Evolutionary conservation across 2,888 invertebrate genomes (phyloP).

Genomic region (Monochamus alternatus): DNA sequence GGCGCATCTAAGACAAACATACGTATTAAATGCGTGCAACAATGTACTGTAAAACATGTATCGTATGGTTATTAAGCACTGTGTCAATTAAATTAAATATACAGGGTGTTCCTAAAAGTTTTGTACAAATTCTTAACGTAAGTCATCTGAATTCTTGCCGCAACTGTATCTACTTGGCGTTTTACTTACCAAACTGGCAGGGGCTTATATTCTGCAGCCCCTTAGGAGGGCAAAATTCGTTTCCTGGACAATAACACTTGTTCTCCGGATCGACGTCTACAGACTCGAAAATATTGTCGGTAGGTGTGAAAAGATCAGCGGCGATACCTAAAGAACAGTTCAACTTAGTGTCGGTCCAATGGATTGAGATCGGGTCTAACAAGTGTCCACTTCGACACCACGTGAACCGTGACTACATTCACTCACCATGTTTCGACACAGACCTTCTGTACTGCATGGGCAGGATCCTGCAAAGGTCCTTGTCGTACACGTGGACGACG

Average conservation of each 20-base stretch:
- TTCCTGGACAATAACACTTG: constrained; percentile 84
- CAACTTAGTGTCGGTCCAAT: neutral
- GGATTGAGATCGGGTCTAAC: neutral
- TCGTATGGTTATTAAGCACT: too few species aligned
- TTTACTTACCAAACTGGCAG: constrained; percentile 84
- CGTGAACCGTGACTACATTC: neutral
- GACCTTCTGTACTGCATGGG: constrained; percentile 82
- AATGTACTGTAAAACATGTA: neutral
- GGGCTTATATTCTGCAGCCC: constrained; percentile 91
- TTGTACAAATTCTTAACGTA: too few species aligned
- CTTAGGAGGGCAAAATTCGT: constrained; percentile 79
- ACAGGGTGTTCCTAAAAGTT: too few species aligned
- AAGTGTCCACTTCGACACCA: neutral
- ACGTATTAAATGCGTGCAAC: constrained; percentile 7
- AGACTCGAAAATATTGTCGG: constrained; percentile 80
- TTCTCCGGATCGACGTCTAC: constrained; percentile 80
- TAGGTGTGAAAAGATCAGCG: constrained; percentile 83
- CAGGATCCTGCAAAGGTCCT: constrained; percentile 87
- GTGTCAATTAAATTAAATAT: too few species aligned
- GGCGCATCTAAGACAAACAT: constrained; percentile 80
- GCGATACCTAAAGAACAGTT: constrained; percentile 75
- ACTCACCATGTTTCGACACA: constrained; percentile 80
- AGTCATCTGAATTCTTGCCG: too few species aligned
- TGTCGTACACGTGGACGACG: constrained; percentile 85
- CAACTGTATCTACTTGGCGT: neutral